Conservation (phyloP, 1,140 invertebrate genomes). For the Pinna nobilis region DNA sequence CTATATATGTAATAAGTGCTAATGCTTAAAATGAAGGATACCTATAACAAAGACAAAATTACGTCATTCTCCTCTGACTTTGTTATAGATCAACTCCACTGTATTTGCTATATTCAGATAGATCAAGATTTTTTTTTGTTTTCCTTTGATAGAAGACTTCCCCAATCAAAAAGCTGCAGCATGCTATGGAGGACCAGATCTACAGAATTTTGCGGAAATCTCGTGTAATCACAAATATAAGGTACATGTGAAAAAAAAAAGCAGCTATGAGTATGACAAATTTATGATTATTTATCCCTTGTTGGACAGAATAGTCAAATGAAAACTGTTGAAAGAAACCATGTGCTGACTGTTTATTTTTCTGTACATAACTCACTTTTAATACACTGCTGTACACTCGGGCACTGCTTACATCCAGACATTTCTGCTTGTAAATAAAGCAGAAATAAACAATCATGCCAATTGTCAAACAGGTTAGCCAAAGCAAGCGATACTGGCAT, state of each 20-base stretch:
- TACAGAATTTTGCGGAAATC: slow-evolving; percentile 91
- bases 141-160: slow-evolving; percentile 54
- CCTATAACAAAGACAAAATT: too few species aligned
- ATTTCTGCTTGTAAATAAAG: too few species aligned
- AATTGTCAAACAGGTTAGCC: too few species aligned
- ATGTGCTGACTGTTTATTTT: neutral
- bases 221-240: slow-evolving; percentile 88
- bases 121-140: neutral
- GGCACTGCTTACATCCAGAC: too few species aligned
- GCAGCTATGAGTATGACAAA: neutral
- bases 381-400: too few species aligned
- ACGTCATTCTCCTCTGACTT: too few species aligned
- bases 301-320: neutral
- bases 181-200: slow-evolving; percentile 90
- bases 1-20: too few species aligned
- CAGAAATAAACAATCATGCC: neutral
- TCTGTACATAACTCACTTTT: too few species aligned
- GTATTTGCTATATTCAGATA: neutral
- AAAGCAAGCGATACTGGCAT: too few species aligned
- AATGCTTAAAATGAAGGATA: too few species aligned
- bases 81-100: too few species aligned
- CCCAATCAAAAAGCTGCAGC: slow-evolving; percentile 84
- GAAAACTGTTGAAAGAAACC: neutral
- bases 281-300: neutral
- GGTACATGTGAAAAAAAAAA: slow-evolving; percentile 76